Evolutionary conservation across 2,888 invertebrate genomes (phyloP).

Genomic region (Athetis lepigone): DNA sequence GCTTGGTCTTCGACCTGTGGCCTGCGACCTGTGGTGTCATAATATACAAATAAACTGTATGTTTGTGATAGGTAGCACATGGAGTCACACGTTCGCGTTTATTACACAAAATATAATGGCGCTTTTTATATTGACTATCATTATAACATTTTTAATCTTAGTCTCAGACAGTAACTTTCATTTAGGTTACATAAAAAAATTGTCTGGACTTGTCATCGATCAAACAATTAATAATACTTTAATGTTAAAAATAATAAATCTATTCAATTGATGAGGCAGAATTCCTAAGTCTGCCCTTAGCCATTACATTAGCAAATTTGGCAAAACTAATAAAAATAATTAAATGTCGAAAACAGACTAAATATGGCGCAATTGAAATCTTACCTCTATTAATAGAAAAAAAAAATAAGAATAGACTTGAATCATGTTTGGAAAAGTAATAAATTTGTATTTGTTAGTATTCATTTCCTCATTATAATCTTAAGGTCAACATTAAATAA

Average conservation of each 20-base stretch:
- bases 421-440: background rate
- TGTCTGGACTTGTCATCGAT: too few relatives aligned
- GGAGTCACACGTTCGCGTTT: constrained; percentile 31
- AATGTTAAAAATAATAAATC: too few relatives aligned
- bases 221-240: too few relatives aligned
- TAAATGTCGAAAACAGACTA: background rate
- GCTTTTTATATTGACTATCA: constrained; percentile 17
- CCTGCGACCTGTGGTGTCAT: constrained; percentile 24
- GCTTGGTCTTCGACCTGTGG: constrained; percentile 16
- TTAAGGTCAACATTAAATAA: constrained; percentile 24
- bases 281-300: too few relatives aligned
- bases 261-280: too few relatives aligned
- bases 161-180: too few relatives aligned
- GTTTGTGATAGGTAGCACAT: background rate
- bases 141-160: too few relatives aligned
- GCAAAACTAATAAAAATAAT: too few relatives aligned
- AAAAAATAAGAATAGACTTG: background rate
- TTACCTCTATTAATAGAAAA: background rate
- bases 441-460: constrained; percentile 6
- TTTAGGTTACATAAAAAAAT: too few relatives aligned
- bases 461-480: constrained; percentile 27
- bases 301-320: too few relatives aligned
- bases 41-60: constrained; percentile 3
- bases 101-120: background rate
- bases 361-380: background rate